Evolutionary conservation across 1,140 invertebrate species (phyloP).

Genomic region (Ptiloglossa arizonensis): DNA sequence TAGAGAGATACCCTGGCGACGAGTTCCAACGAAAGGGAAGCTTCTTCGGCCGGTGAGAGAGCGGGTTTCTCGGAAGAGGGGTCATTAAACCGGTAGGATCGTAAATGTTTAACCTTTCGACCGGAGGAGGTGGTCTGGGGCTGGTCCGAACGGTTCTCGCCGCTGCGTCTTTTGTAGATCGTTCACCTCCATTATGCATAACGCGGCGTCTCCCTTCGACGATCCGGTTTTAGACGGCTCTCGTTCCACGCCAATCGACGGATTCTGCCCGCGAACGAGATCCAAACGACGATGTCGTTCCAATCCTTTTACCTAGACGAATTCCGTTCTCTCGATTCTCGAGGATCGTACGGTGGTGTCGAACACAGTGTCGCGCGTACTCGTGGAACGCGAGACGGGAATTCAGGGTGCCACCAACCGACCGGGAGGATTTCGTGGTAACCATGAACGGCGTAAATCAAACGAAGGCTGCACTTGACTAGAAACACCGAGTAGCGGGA

Average conservation of each 20-base stretch:
- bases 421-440: slow-evolving; percentile 68
- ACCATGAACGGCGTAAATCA: slow-evolving; percentile 74
- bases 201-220: slow-evolving; percentile 5
- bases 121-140: slow-evolving; percentile 31
- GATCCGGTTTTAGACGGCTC: background rate
- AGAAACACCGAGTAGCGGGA: slow-evolving; percentile 73
- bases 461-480: slow-evolving; percentile 75
- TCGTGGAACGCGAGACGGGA: slow-evolving; percentile 20
- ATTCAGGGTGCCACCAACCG: slow-evolving; percentile 55
- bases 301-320: too few species aligned
- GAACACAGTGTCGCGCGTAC: background rate
- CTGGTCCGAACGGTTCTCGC: background rate
- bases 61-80: slow-evolving; percentile 56
- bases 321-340: background rate
- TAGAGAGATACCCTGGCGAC: too few species aligned
- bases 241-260: background rate
- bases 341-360: background rate
- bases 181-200: slow-evolving; percentile 21
- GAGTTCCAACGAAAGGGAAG: background rate
- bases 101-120: slow-evolving; percentile 62
- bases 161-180: slow-evolving; percentile 19
- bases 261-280: background rate
- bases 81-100: slow-evolving; percentile 53
- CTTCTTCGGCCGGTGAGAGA: background rate
- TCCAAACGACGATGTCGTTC: background rate